A percentile compares a stretch with the other conserved stretches of the same genome.
Evolutionary conservation across 2,113 vertebrate species (phyloP).

Genomic region (Phrynosoma blainvillii): DNA sequence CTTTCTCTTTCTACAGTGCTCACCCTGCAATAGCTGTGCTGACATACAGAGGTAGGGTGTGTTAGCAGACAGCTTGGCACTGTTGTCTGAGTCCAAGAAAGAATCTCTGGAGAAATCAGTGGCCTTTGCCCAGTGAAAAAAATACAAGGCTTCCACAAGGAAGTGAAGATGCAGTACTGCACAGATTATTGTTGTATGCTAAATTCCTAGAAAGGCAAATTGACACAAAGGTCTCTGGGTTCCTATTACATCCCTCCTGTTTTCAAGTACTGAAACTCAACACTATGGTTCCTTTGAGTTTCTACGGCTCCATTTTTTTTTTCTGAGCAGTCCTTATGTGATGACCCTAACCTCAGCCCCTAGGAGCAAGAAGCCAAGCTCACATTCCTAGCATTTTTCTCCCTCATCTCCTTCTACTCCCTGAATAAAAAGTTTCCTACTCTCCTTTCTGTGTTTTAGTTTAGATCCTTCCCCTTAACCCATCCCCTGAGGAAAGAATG

Average conservation of each 20-base stretch:
- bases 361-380: conserved; percentile 38
- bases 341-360: not conserved
- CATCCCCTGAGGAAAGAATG: not conserved
- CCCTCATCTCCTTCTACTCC: conserved; percentile 61
- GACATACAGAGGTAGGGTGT: not conserved
- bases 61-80: not conserved
- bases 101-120: not conserved
- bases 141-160: not conserved
- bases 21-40: not conserved
- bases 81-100: not conserved
- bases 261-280: not conserved
- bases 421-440: conserved; percentile 48
- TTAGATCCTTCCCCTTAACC: conserved; percentile 12
- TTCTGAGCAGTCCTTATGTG: conserved; percentile 10
- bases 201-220: conserved; percentile 2
- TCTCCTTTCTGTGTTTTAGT: conserved; percentile 41
- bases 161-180: not conserved
- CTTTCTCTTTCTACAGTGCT: not conserved
- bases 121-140: not conserved
- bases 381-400: conserved; percentile 66
- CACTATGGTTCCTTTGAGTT: accelerated
- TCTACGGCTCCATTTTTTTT: not conserved
- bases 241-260: not conserved
- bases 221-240: conserved; percentile 7
- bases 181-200: not conserved